A percentile compares a stretch with the other conserved stretches of the same genome.
Conservation (phyloP, 2,797 vertebrate species). For the Ctenopoma kingsleyae region DNA sequence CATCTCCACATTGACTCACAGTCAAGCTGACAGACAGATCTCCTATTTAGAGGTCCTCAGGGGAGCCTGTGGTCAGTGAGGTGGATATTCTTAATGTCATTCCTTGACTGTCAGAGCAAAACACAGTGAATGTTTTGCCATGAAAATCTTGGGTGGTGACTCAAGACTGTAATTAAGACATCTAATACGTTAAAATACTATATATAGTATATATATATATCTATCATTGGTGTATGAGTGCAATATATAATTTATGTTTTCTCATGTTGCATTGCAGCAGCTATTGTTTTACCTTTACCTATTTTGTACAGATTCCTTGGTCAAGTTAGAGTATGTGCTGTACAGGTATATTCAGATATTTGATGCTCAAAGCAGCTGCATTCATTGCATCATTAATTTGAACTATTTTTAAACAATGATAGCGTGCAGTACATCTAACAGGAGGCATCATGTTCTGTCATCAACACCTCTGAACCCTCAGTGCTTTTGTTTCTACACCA, state of each 20-base stretch:
- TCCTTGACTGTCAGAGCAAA: constrained; percentile 29
- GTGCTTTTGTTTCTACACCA: constrained; percentile 25
- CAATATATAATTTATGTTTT: not conserved
- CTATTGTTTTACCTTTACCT: not conserved
- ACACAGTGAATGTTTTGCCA: not conserved
- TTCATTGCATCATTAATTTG: not conserved
- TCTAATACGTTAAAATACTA: not conserved
- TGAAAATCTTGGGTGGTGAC: constrained; percentile 14
- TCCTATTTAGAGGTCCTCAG: constrained; percentile 35
- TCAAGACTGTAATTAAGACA: constrained; percentile 21
- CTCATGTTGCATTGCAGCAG: not conserved
- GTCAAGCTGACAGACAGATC: constrained; percentile 43
- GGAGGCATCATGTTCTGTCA: constrained; percentile 30
- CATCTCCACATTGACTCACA: constrained; percentile 24
- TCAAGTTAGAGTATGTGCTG: not conserved
- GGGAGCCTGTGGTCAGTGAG: constrained; percentile 43
- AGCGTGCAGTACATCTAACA: constrained; percentile 14
- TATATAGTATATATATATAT: no score
- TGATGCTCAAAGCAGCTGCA: not conserved
- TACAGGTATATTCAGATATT: not conserved
- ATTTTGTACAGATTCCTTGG: not conserved
- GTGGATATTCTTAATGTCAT: constrained; percentile 58
- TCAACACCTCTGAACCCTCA: constrained; percentile 35
- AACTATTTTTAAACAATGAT: constrained; percentile 1
- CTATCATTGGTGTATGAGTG: not conserved